These are phyloP conservation scores for Marmota flaviventris DNA, from an alignment of 2,113 vertebrate species.

Conservation along the genomic window DNA sequence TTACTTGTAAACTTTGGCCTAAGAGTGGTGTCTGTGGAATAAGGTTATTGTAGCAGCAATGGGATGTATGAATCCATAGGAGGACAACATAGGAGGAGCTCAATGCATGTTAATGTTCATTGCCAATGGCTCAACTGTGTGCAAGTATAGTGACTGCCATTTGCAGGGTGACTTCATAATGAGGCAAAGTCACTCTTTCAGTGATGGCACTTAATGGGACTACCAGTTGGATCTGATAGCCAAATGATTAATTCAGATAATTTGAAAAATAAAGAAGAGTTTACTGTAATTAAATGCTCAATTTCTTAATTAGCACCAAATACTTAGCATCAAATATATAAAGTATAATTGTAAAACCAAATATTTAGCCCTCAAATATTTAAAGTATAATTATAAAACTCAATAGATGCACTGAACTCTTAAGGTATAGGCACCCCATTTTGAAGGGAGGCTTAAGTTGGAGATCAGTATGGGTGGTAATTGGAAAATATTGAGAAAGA, in stretches of 20 bases:
- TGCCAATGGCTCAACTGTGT: background rate
- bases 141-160: background rate
- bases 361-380: background rate
- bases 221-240: background rate
- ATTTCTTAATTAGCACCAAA: background rate
- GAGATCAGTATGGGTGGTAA: background rate
- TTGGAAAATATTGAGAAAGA: background rate
- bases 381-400: background rate
- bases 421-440: background rate
- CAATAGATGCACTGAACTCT: fast-evolving
- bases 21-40: background rate
- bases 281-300: background rate
- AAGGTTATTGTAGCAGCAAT: background rate
- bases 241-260: background rate
- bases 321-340: background rate
- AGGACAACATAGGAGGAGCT: background rate
- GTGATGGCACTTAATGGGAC: background rate
- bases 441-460: background rate
- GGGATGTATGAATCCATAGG: background rate
- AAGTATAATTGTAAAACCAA: background rate
- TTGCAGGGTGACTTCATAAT: background rate
- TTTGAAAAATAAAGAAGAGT: background rate
- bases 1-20: background rate
- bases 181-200: background rate
- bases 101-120: background rate